phyloP scores from a whole-genome alignment of 2,113 vertebrate species.

The Ivindomyrus marchei region DNA sequence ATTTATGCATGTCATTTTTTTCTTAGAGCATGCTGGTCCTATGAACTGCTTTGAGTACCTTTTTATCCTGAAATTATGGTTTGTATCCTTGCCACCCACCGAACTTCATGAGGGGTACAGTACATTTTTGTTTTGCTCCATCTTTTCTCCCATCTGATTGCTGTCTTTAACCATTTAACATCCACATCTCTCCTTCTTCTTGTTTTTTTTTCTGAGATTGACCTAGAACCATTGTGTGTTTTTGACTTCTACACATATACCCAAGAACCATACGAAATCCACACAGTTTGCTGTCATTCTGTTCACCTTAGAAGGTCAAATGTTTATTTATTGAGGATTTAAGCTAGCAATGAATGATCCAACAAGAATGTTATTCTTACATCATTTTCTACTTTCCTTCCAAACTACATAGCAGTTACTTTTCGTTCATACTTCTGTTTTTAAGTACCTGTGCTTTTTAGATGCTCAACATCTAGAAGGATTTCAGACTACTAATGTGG shows the following conservation, averaged over 20 bases:
- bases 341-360: not conserved
- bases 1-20: conserved; percentile 52
- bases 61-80: conserved; percentile 55
- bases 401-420: not conserved
- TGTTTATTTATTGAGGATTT: not conserved
- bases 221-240: not conserved
- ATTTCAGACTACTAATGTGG: not conserved
- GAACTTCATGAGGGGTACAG: conserved; percentile 41
- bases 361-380: not conserved
- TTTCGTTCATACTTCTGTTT: not conserved
- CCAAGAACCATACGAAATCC: not conserved
- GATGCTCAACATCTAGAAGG: not conserved
- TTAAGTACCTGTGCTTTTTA: not conserved
- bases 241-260: not conserved
- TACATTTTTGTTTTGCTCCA: conserved; percentile 38
- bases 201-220: not conserved
- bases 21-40: conserved; percentile 55
- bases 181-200: not conserved
- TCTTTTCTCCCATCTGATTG: not conserved
- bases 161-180: not conserved
- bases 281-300: not conserved
- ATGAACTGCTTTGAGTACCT: conserved; percentile 53
- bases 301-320: not conserved
- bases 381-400: not conserved
- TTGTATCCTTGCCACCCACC: conserved; percentile 44